Base-by-base conservation (phyloP, 2,113 vertebrate genomes). In the Echinops telfairi region DNA sequence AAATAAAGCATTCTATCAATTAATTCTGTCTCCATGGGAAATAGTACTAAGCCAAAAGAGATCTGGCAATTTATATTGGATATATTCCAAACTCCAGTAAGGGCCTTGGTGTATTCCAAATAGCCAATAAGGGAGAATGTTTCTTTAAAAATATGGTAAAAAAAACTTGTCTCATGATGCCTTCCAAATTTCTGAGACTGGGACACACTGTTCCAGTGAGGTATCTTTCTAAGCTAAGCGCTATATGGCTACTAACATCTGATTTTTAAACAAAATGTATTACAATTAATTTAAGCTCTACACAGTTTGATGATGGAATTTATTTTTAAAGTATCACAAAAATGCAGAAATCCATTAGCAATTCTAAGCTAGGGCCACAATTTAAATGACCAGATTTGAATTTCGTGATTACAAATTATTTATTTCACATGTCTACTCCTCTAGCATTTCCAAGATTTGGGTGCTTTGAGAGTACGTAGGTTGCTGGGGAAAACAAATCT, bases 41-140 rank as follows among this genome's bases (percentile, higher is more conserved):
- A 36, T 40, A 91, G 95, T 88, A 95, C 77, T 95, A 71, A 93
- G 95, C 62, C 89, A 93, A 92, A 94, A 97, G 92, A 38, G 68
- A 94, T 87, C 16, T 95, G 91, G 93, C 89, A 86, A 86, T 93
- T 89, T 92, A 85, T 58, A 85, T 53, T 82, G 88, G 95, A 94
- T 87, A 77, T 2, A 77, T 16, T 40, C 70, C 95, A 82, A 78
- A 22, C 33, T 89, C 93, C 86, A 19, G 0, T n/a, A n/a, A 47
- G 33, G 64, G 23, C 82, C 33, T 0, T n/a, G 38, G 58, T 11
- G 53, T n/a, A 33, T 43, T 95, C 75, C 73, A 68, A 97, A 83
- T n/a, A 70, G 84, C 64, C 82, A 80, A 19, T 66, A 36, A 80
- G 76, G 90, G 79, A 25, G 94, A 93, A 76, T 77, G n/a, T 75